A percentile compares a stretch with the other conserved stretches of the same genome.
These are phyloP conservation scores for Calidris pygmaea DNA, from an alignment of 2,113 vertebrate species.

Conservation along the genomic window DNA sequence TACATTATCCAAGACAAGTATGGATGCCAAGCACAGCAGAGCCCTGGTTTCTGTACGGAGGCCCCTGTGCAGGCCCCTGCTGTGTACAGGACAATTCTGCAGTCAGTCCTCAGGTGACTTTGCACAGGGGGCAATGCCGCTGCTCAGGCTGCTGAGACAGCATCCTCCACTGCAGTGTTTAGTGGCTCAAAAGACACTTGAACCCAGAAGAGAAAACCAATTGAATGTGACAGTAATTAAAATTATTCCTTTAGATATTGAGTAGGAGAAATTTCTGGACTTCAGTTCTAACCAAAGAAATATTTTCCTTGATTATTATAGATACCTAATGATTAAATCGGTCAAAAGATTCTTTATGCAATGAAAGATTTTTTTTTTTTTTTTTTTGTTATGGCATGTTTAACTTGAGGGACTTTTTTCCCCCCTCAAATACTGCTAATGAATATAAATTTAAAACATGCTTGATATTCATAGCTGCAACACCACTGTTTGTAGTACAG, in stretches of 20 bases:
- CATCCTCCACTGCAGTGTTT: neutral
- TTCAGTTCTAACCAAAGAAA: neutral
- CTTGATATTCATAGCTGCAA: neutral
- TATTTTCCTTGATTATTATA: neutral
- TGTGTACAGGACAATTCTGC: neutral
- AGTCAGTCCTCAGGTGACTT: neutral
- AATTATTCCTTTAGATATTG: neutral
- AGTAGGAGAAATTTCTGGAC: neutral
- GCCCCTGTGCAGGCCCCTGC: neutral
- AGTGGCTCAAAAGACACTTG: neutral
- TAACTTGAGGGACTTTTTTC: neutral
- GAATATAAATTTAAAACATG: neutral
- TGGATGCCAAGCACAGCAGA: rapidly evolving
- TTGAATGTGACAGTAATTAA: neutral
- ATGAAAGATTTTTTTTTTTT: neutral
- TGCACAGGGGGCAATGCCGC: rapidly evolving
- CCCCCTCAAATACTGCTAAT: neutral
- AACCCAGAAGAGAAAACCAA: neutral
- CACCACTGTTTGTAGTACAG: neutral
- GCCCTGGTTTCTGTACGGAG: neutral
- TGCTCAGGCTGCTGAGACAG: neutral
- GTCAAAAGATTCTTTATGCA: neutral
- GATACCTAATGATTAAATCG: neutral
- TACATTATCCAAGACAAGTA: neutral
- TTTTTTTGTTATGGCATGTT: neutral